Percentiles rank a stretch among this genome's conserved stretches.
Conservation (phyloP, 1,140 invertebrate genomes). For the Anadara kagoshimensis region DNA sequence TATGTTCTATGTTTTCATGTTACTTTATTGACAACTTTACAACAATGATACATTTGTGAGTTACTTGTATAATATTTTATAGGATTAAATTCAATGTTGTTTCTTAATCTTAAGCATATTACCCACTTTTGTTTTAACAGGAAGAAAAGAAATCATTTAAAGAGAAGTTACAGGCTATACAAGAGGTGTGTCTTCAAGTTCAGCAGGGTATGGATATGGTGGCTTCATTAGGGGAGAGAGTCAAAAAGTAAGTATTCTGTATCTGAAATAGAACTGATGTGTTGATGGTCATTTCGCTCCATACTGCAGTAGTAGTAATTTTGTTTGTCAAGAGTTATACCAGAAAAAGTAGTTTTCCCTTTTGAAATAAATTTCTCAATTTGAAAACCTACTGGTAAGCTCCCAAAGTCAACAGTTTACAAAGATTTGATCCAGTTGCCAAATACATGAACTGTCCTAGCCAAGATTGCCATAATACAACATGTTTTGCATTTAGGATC, state of each 20-base stretch:
- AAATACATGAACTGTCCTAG: too few relatives aligned
- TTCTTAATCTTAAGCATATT: background rate
- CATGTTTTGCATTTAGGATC: too few relatives aligned
- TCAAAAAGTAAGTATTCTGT: slow-evolving; percentile 88
- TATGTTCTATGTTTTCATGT: too few relatives aligned
- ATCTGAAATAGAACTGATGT: background rate
- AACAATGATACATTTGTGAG: too few relatives aligned
- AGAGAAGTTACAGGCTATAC: slow-evolving; percentile 93
- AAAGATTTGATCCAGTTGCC: too few relatives aligned
- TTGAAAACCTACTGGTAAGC: too few relatives aligned
- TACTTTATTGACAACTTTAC: too few relatives aligned
- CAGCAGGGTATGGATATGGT: slow-evolving; percentile 91
- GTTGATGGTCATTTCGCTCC: background rate
- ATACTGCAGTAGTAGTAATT: background rate
- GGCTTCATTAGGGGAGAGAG: slow-evolving; percentile 91
- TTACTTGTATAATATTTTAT: too few relatives aligned
- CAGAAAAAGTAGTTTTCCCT: too few relatives aligned
- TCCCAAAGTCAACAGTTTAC: too few relatives aligned
- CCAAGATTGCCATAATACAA: too few relatives aligned
- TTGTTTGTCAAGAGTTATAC: background rate
- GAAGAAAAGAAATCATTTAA: slow-evolving; percentile 97
- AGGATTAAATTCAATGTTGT: background rate
- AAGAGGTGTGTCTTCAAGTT: slow-evolving; percentile 94
- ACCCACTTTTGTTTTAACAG: slow-evolving; percentile 72
- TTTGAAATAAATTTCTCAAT: too few relatives aligned